Evolutionary conservation across 1,140 invertebrate genomes (phyloP).

Genomic region (Pachypsylla venusta): DNA sequence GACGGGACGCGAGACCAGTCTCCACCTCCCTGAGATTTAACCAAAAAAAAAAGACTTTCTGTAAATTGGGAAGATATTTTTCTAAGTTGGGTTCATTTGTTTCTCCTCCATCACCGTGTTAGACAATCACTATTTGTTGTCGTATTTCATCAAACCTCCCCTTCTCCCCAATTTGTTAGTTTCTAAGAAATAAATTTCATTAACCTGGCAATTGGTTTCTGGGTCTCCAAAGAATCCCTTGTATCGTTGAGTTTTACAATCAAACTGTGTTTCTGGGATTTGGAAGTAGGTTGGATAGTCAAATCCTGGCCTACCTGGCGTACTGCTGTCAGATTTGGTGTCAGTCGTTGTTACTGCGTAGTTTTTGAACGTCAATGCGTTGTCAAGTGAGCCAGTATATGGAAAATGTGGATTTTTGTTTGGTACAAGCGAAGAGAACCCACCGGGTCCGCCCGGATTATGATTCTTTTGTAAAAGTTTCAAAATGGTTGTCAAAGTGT

Average conservation of each 20-base stretch:
- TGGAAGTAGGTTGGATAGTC: constrained; percentile 64
- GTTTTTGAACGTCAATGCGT: not conserved
- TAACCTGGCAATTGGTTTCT: constrained; percentile 65
- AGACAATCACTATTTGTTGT: too few relatives aligned
- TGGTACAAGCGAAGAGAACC: not conserved
- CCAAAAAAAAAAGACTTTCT: too few relatives aligned
- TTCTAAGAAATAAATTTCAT: constrained; percentile 12
- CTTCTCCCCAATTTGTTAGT: too few relatives aligned
- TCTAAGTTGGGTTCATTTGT: too few relatives aligned
- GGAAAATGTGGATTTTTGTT: constrained; percentile 8
- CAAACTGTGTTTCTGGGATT: constrained; percentile 63
- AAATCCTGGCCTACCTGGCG: constrained; percentile 57
- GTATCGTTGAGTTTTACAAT: constrained; percentile 68
- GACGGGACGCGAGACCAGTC: too few relatives aligned
- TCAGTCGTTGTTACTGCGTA: not conserved
- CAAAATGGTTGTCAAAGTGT: constrained; percentile 49
- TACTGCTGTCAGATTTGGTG: constrained; percentile 38
- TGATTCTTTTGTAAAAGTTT: constrained; percentile 22
- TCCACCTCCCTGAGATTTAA: too few relatives aligned
- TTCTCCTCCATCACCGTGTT: too few relatives aligned
- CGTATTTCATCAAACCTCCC: too few relatives aligned
- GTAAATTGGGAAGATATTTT: too few relatives aligned
- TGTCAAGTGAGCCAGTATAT: not conserved
- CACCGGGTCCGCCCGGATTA: not conserved
- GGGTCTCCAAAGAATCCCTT: constrained; percentile 84